Evolutionary conservation across 2,888 invertebrate genomes (phyloP), one percentile per base, ranked within the genome.

Genomic region (Meteorus cinctellus): DNA sequence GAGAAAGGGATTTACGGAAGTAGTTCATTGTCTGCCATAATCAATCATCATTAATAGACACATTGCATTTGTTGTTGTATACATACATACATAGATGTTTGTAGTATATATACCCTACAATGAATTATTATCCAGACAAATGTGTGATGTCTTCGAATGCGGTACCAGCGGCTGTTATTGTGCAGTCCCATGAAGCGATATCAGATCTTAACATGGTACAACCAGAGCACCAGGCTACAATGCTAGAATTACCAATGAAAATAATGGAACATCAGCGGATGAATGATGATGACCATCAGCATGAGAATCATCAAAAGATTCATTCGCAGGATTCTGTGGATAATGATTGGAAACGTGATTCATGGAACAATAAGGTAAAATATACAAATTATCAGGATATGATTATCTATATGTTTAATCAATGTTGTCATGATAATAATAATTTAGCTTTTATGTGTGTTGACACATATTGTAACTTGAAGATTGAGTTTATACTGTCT

Each of bases 401-500:
- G 6, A n/a, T 36, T 74, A 3, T 29, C 16, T 27, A 14, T 16
- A 10, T 19, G 16, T n/a, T 36, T 10, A 62, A 31, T 10, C 19
- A n/a, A 3, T 19, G 41, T 63, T n/a, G 36, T 36, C 19, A 72
- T 41, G 4, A 2, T 16, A 19, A 69, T 10, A 5, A 48, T 55
- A 48, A 67, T 27, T 12, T 16, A 29, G 41, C 3, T 51, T 48
- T 48, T 70, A 27, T 60, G 8, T 41, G 12, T 41, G 8, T 41
- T 41, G 12, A 8, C 12, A 41, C 12, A 41, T 12, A 31, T 67
- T 72, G 89, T 78, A 82, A 36, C 60, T 6, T 55, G 55, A 24
- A 88, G 88, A 78, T 92, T 72, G 93, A 92, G 84, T 92, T 93
- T 82, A 88, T 93, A 27, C 86, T 93, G 1, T 92, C 92, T 2